Evolutionary conservation across 2,888 invertebrate genomes (phyloP).

Genomic region (Macroteleia sp.): DNA sequence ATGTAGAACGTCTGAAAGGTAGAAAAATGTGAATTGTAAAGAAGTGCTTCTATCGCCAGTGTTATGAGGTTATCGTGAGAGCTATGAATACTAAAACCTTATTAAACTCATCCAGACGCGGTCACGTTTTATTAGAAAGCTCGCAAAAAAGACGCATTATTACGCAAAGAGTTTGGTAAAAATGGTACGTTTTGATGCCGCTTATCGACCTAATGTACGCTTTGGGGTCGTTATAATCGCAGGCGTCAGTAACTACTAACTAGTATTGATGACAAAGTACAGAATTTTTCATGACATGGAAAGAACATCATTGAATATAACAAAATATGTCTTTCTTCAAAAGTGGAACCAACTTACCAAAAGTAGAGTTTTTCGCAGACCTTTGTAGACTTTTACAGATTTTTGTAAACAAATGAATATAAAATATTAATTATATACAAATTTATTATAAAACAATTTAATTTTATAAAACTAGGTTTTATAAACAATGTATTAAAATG

Average conservation of each 20-base stretch:
- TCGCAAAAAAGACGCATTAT: constrained; percentile 41
- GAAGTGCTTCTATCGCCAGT: constrained; percentile 33
- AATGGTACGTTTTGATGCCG: constrained; percentile 22
- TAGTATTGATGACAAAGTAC: constrained; percentile 14
- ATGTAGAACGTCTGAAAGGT: constrained; percentile 32
- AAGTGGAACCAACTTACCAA: no score
- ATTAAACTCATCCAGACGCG: constrained; percentile 55
- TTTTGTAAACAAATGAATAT: no score
- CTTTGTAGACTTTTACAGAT: no score
- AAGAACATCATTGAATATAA: no score
- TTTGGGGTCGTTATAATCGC: constrained; percentile 26
- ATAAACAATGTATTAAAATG: no score
- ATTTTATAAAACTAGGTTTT: no score
- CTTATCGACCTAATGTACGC: constrained; percentile 40
- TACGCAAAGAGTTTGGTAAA: constrained; percentile 31
- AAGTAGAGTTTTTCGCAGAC: no score
- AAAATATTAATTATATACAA: no score
- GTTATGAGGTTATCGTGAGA: constrained; percentile 42
- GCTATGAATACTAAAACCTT: constrained; percentile 58
- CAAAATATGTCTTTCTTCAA: no score
- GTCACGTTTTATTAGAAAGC: constrained; percentile 46
- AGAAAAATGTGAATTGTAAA: constrained; percentile 48
- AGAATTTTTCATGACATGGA: no score
- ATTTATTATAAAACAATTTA: no score
- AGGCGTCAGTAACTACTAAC: background rate